A percentile compares a stretch with the other conserved stretches of the same genome.
These are phyloP conservation scores for Taphrorychus bicolor DNA, from an alignment of 2,888 invertebrate species.

Conservation along the genomic window DNA sequence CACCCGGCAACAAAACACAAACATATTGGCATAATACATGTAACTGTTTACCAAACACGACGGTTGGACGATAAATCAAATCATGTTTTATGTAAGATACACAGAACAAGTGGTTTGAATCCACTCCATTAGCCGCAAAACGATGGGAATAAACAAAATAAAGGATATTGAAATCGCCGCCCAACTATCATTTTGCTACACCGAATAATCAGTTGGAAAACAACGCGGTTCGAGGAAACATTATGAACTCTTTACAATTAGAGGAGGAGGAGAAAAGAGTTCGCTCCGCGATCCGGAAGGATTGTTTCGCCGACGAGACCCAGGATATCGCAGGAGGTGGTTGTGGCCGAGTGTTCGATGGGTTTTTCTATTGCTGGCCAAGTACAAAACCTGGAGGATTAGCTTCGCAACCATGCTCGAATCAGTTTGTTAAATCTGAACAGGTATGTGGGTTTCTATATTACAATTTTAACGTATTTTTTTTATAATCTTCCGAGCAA, in stretches of 20 bases:
- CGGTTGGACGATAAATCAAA: constrained; percentile 18
- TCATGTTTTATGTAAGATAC: constrained; percentile 10
- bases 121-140: constrained; percentile 44
- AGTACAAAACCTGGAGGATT: constrained; percentile 58
- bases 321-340: no score
- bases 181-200: constrained; percentile 39
- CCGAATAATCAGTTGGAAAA: constrained; percentile 22
- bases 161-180: constrained; percentile 34
- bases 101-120: constrained; percentile 6
- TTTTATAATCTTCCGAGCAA: no score
- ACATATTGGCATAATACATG: neutral
- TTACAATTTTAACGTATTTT: neutral
- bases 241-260: no score
- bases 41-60: constrained; percentile 15
- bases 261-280: constrained; percentile 10
- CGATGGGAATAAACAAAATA: constrained; percentile 43
- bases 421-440: constrained; percentile 43
- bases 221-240: constrained; percentile 19
- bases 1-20: constrained; percentile 14
- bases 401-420: constrained; percentile 60
- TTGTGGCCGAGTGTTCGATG: constrained; percentile 63
- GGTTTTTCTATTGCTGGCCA: constrained; percentile 64
- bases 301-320: constrained; percentile 6
- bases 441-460: no score
- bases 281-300: neutral